phyloP scores from a whole-genome alignment of 64 coral and sea anemone genomes.

The Montipora cactus region DNA sequence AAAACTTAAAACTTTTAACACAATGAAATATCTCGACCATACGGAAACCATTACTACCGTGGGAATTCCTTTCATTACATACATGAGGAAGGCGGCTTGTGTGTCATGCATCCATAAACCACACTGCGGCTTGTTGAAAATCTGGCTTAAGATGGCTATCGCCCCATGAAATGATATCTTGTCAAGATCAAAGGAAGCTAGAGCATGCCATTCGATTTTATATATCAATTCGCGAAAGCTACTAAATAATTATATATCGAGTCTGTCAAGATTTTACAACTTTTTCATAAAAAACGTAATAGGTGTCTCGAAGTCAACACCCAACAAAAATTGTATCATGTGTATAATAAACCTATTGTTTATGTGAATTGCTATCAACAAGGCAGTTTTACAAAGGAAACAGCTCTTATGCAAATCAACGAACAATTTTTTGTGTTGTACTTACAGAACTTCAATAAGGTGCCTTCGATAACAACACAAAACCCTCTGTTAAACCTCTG shows the following conservation, averaged over 20 bases:
- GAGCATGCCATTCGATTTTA: slow-evolving; percentile 13
- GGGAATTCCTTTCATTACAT: not conserved
- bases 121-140: slow-evolving; percentile 40
- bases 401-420: slow-evolving; percentile 20
- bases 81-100: slow-evolving; percentile 14
- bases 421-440: not conserved
- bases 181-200: not conserved
- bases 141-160: slow-evolving; percentile 47
- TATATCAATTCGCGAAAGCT: slow-evolving; percentile 10
- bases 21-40: slow-evolving; percentile 1
- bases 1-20: not conserved
- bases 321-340: not conserved
- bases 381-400: slow-evolving; percentile 39
- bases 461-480: not conserved
- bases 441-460: slow-evolving; percentile 36
- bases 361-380: slow-evolving; percentile 19
- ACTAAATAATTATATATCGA: not conserved
- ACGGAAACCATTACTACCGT: slow-evolving; percentile 36
- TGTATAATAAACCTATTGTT: slow-evolving; percentile 17
- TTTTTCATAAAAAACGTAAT: slow-evolving; percentile 3
- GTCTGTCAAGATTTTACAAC: slow-evolving; percentile 10
- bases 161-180: not conserved
- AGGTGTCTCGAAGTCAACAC: not conserved
- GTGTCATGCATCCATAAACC: not conserved
- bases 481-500: not conserved